Base-by-base conservation (phyloP, 2,113 vertebrate genomes). In the Sakesphorus luctuosus region DNA sequence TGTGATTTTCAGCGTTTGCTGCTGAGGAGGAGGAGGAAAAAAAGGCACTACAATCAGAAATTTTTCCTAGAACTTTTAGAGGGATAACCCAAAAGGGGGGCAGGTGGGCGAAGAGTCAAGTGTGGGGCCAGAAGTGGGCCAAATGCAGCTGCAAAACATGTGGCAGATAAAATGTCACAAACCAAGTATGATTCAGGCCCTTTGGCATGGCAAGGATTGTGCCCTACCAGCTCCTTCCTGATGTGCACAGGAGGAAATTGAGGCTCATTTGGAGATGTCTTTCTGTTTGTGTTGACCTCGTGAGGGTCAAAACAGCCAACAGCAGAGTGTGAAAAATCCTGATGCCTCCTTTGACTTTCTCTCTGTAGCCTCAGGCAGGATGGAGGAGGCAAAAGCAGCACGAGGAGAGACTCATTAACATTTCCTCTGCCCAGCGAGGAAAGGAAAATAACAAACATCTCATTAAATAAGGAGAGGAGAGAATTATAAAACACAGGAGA, bases 401-500 rank as follows among this genome's bases (percentile, higher is more conserved):
- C 40, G 68, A 75, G 44, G 31, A 92, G 58, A 50, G 31, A 13
- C 40, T 84, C 88, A 75, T 92, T 94, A 95, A 76, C 20, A 46
- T 87, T 33, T 87, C 73, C 83, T 36, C 59, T 88, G 49, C 88
- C 79, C 63, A 4, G 63, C 2, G 29, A 90, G 72, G 72, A 77
- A 67, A 50, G 0, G 4, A 67, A 95, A 94, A 77, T 63, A 84
- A 90, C 73, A 94, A 96, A 92, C 38, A 78, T 13, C 56, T 72
- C 65, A 72, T 94, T 83, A 94, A 88, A 78, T 33, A 84, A 43
- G 9, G 31, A 19, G 50, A 59, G 15, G 10, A 55, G 61, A 94
- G 65, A n/a, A 33, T 73, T 55, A 8, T 43, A 58, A 63, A 95
- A 61, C 18, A 3, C 8, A 2, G 73, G 43, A 87, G 53, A 13